Evolutionary conservation across 2,888 invertebrate species (phyloP).

Genomic region (Bimastos eiseni): DNA sequence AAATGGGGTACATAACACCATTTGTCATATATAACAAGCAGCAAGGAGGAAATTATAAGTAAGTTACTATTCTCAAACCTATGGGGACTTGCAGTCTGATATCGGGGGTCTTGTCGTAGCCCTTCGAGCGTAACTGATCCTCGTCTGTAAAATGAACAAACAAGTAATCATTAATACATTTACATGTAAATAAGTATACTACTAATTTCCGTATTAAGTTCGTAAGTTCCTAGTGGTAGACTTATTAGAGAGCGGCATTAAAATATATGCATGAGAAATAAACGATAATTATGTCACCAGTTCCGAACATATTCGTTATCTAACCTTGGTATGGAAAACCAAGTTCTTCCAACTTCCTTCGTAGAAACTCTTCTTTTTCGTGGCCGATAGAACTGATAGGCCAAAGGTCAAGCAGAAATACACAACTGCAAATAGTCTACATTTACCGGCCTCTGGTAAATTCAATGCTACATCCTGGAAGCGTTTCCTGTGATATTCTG

Average conservation of each 20-base stretch:
- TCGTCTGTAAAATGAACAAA: conserved; percentile 68
- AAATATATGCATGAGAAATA: background rate
- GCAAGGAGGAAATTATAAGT: background rate
- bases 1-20: too few species aligned
- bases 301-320: background rate
- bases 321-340: conserved; percentile 66
- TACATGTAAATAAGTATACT: too few species aligned
- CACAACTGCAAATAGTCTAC: background rate
- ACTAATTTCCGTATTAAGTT: too few species aligned
- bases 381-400: conserved; percentile 69
- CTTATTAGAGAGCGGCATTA: too few species aligned
- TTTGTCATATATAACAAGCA: too few species aligned
- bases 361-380: conserved; percentile 80
- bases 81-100: conserved; percentile 86
- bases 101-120: conserved; percentile 94
- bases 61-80: conserved; percentile 51
- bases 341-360: conserved; percentile 68
- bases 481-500: too few species aligned
- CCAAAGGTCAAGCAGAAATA: background rate
- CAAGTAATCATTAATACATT: background rate
- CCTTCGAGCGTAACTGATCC: conserved; percentile 76
- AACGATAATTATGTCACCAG: background rate
- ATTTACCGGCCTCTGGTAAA: background rate
- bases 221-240: too few species aligned
- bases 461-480: background rate